Evolutionary conservation across 1,140 invertebrate genomes (phyloP).

Genomic region (Neuroterus valhalla): DNA sequence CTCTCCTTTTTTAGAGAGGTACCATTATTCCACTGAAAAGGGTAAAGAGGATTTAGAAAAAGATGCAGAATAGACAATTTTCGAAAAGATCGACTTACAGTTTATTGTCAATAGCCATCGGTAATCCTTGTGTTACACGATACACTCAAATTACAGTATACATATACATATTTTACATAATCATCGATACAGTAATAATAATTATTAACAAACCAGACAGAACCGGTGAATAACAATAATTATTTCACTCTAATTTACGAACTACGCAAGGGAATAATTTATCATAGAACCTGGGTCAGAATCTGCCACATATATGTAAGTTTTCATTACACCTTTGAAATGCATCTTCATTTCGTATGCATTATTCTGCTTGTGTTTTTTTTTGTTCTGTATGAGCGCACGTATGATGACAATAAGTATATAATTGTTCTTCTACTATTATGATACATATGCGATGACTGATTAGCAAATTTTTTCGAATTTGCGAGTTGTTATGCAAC

Average conservation of each 20-base stretch:
- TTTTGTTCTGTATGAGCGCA: conserved; percentile 7
- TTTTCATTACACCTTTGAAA: conserved; percentile 16
- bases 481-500: conserved; percentile 2
- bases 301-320: background rate
- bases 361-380: background rate
- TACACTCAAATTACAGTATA: conserved; percentile 73
- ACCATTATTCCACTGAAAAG: too few relatives aligned
- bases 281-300: conserved; percentile 4
- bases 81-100: conserved; percentile 72
- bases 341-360: background rate
- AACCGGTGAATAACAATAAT: conserved; percentile 69
- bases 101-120: conserved; percentile 73
- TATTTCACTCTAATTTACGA: conserved; percentile 54
- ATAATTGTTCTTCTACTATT: conserved; percentile 35
- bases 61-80: conserved; percentile 33
- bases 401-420: conserved; percentile 34
- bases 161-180: conserved; percentile 75
- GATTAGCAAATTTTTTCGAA: conserved; percentile 5
- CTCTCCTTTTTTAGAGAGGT: background rate
- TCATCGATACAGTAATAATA: conserved; percentile 64
- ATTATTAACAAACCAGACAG: conserved; percentile 73
- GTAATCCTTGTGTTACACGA: conserved; percentile 69
- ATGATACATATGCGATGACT: conserved; percentile 5
- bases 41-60: background rate
- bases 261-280: conserved; percentile 37